These are phyloP conservation scores for Eueremaeus valkanovi DNA, from an alignment of 2,888 invertebrate species.

Conservation along the genomic window DNA sequence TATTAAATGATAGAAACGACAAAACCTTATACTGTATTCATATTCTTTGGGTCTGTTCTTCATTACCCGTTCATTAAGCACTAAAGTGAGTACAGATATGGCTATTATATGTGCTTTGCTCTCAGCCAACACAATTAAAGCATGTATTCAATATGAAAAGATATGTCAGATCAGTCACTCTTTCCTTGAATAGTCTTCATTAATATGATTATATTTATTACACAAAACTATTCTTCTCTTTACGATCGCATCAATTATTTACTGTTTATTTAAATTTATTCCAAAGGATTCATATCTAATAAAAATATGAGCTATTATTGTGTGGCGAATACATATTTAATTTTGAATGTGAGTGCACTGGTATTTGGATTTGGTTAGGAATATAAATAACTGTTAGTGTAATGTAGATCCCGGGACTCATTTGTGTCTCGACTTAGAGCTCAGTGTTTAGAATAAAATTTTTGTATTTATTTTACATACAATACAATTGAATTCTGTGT, in stretches of 20 bases:
- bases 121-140: too few relatives aligned
- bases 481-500: not conserved
- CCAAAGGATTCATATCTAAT: too few relatives aligned
- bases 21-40: not conserved
- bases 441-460: not conserved
- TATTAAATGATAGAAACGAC: not conserved
- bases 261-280: not conserved
- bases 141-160: too few relatives aligned
- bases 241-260: not conserved
- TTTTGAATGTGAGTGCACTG: too few relatives aligned
- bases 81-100: too few relatives aligned
- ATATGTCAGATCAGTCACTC: not conserved
- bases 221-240: not conserved
- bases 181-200: not conserved
- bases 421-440: not conserved
- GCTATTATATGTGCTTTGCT: too few relatives aligned
- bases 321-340: too few relatives aligned
- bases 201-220: not conserved
- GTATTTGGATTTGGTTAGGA: too few relatives aligned
- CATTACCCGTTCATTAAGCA: not conserved
- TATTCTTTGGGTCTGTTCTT: not conserved
- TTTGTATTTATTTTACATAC: not conserved
- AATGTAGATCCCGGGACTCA: too few relatives aligned
- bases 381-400: too few relatives aligned
- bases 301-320: too few relatives aligned